Evolutionary conservation across 2,797 vertebrate species (phyloP).

Genomic region (Oryzias dopingdopingensis): DNA sequence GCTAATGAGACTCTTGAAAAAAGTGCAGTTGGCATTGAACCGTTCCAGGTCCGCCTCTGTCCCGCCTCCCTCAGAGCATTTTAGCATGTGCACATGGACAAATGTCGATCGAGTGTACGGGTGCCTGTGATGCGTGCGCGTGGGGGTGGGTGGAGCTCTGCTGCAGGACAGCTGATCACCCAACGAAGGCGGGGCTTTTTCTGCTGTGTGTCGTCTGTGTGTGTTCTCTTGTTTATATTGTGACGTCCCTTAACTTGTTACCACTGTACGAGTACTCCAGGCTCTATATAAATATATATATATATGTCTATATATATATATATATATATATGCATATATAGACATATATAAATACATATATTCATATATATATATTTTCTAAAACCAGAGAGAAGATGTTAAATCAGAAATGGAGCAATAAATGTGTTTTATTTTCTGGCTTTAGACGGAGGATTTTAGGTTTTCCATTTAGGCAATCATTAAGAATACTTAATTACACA

Average conservation of each 20-base stretch:
- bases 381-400: conserved; percentile 75
- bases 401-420: conserved; percentile 83
- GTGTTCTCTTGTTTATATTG: conserved; percentile 70
- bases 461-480: conserved; percentile 73
- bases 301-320: not conserved
- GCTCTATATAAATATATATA: conserved; percentile 15
- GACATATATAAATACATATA: conserved; percentile 36
- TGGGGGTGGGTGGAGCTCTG: conserved; percentile 75
- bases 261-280: conserved; percentile 66
- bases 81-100: conserved; percentile 35
- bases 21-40: conserved; percentile 68
- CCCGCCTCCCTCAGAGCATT: conserved; percentile 28
- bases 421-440: conserved; percentile 78
- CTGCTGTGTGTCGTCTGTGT: conserved; percentile 60
- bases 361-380: conserved; percentile 80
- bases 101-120: conserved; percentile 27
- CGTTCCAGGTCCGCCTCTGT: conserved; percentile 54
- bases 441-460: conserved; percentile 47
- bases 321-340: not conserved
- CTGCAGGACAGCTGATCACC: conserved; percentile 83
- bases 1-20: conserved; percentile 57
- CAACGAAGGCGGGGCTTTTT: conserved; percentile 71
- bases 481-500: conserved; percentile 67
- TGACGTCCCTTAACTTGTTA: conserved; percentile 72
- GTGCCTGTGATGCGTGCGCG: conserved; percentile 21